These are phyloP conservation scores for Coelopa pilipes DNA, from an alignment of 2,888 invertebrate species.

Conservation along the genomic window DNA sequence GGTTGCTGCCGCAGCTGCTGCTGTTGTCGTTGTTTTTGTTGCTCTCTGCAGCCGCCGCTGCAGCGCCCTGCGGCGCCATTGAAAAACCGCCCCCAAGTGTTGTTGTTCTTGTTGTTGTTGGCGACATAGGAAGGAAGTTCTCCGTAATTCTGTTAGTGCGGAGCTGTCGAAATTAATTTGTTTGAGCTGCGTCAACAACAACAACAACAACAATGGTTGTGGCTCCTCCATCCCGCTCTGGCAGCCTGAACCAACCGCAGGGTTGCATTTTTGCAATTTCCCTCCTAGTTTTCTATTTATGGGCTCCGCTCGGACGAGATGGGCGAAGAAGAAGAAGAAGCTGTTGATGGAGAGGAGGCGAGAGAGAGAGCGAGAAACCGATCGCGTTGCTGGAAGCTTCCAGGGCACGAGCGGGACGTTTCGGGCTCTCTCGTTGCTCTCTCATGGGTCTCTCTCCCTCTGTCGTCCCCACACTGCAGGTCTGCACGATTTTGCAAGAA, in stretches of 20 bases:
- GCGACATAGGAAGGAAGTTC: neutral
- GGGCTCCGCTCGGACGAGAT: neutral
- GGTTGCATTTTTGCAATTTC: too few relatives aligned
- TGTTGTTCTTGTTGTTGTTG: conserved; percentile 11
- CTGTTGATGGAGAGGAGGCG: too few relatives aligned
- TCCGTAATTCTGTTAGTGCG: conserved; percentile 25
- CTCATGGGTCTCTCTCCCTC: too few relatives aligned
- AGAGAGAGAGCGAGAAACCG: too few relatives aligned
- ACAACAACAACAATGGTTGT: neutral
- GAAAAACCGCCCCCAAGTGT: neutral
- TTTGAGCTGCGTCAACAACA: conserved; percentile 9
- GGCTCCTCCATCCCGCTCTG: neutral
- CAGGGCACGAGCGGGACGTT: too few relatives aligned
- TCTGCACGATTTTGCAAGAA: too few relatives aligned
- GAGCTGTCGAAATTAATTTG: conserved; percentile 24
- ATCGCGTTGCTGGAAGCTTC: too few relatives aligned
- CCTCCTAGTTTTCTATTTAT: neutral
- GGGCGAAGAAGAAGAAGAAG: neutral
- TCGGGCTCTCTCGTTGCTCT: too few relatives aligned
- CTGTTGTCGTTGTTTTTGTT: neutral
- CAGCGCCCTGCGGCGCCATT: neutral
- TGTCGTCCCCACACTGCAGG: too few relatives aligned
- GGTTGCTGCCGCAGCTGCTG: conserved; percentile 41
- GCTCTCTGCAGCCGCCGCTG: neutral
- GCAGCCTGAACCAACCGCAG: too few relatives aligned